Evolutionary conservation across 2,888 invertebrate genomes (phyloP).

Genomic region (Pristionchus entomophagus): DNA sequence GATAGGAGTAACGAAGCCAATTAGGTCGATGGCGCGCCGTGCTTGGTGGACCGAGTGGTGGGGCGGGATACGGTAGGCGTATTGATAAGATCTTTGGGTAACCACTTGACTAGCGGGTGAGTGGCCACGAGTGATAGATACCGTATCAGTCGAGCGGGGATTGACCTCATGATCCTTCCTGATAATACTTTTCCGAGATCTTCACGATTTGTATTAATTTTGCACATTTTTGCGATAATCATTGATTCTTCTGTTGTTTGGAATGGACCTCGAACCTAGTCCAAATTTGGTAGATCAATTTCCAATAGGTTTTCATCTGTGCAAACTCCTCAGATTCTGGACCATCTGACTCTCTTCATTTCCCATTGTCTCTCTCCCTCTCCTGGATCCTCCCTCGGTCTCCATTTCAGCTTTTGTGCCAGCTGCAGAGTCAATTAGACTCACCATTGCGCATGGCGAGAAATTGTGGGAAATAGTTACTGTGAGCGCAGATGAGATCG

Average conservation of each 20-base stretch:
- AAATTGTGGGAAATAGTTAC: too few relatives aligned
- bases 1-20: constrained; percentile 22
- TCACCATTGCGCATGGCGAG: not conserved
- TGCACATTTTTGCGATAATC: too few relatives aligned
- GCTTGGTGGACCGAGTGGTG: not conserved
- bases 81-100: constrained; percentile 3
- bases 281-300: too few relatives aligned
- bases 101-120: not conserved
- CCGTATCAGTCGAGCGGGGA: not conserved
- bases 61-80: not conserved
- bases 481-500: too few relatives aligned
- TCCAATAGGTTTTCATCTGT: not conserved
- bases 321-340: not conserved
- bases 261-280: too few relatives aligned
- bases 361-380: not conserved
- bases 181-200: too few relatives aligned
- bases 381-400: not conserved
- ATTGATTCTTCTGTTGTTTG: too few relatives aligned
- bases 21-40: not conserved
- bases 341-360: not conserved
- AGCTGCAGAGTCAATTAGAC: not conserved
- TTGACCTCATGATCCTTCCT: not conserved
- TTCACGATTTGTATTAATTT: too few relatives aligned
- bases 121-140: not conserved
- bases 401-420: not conserved